Evolutionary conservation across 1,140 invertebrate species (phyloP), one percentile per base, ranked within the genome.

Genomic region (Periplaneta americana): DNA sequence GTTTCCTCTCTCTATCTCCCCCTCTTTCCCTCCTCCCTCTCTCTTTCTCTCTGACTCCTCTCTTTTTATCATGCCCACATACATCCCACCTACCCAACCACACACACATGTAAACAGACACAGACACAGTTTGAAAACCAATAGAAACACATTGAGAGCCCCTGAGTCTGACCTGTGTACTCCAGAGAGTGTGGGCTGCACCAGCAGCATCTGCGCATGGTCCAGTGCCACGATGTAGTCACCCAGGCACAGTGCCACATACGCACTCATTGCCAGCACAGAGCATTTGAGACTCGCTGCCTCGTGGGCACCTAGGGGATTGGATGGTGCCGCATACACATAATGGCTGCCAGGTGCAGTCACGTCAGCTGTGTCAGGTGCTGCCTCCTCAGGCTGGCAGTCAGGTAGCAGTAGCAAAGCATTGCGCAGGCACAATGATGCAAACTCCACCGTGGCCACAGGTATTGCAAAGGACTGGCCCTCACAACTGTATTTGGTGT

Each of bases 361-460:
- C 6, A 22, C 35, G 11, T 78, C 76, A 1, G 34, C 17, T 18
- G 34, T 28, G 11, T 78, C 35, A 9, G 48, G 48, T 28, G 76
- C 3, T 1, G 33, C 15, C 17, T 80, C 80, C 34, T 80, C 80
- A 15, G 32, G 13, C 39, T 57, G 37, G 4, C 37, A n/a, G 17
- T 57, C 37, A 11, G 90, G 89, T 75, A 93, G 84, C 76, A 96
- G 86, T 75, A 91, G 90, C 18, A 96, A 87, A 22, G 97, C 96
- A 90, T 98, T 98, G 83, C 94, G 93, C 74, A 98, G 86, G 88
- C 97, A 98, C 10, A 98, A 86, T 17, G 93, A 93, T 17, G 94
- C 96, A 91, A 98, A 98, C 88, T 98, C 96, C 75, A 98, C 87
- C n/a, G 95, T 96, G 5, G 96, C 91, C 74, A 95, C 93, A 75